Evolutionary conservation across 2,113 vertebrate species (phyloP), one percentile per base, ranked within the genome.

Genomic region (Triplophysa dalaica): DNA sequence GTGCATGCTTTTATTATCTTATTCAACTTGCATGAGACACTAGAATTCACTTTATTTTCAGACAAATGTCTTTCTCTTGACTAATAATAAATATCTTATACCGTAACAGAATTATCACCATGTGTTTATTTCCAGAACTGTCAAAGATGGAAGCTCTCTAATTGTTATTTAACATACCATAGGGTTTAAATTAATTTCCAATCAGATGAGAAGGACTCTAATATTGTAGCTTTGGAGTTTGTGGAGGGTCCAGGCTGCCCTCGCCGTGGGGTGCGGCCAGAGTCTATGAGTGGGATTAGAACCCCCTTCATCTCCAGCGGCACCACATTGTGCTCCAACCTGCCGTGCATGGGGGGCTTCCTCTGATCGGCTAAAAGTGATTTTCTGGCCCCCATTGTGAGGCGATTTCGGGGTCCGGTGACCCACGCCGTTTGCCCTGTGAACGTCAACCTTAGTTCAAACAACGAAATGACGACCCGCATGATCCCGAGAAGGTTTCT

Each of bases 361-460:
- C 64, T 80, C 81, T 79, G 78, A 76, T 79, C 67, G 60, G 68
- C 72, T 81, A 79, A 83, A 81, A 52, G 54, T 79, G 70, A 83
- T 84, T 81, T 79, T 81, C 62, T 78, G 70, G 14, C 77, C 70
- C 78, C 75, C 38, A 58, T 73, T 82, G 70, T 79, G 73, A 61
- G 54, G 65, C 26, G 52, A 63, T 73, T 75, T 72, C 67, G 65
- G 52, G 29, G 74, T 45, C 66, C 33, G 26, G 52, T 74, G 79
- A 66, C 67, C 60, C 33, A 52, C 50, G 66, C 65, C 21, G 17
- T 66, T 66, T 45, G 38, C 79, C 75, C 67, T 77, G 56, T 79
- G 72, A 79, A 72, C 67, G 9, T 2, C 22, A 33, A 68, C 63
- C 58, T 75, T 24, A 1, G 24, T 24, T 79, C 61, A 72, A 76